Evolutionary conservation across 2,797 vertebrate species (phyloP).

Genomic region (Centroberyx gerrardi): DNA sequence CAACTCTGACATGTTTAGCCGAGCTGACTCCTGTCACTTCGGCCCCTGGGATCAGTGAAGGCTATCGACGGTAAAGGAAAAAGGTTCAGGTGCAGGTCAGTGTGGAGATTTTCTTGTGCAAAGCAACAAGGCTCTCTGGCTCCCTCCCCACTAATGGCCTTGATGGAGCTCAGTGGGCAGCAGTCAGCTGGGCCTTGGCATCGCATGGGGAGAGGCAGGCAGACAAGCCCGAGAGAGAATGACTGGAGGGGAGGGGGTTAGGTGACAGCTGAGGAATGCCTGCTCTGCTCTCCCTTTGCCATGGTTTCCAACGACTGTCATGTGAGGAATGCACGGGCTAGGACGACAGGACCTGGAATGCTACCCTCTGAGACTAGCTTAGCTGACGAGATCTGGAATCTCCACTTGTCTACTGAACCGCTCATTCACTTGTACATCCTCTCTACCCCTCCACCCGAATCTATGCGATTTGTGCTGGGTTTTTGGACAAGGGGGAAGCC

Average conservation of each 20-base stretch:
- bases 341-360: slow-evolving; percentile 89
- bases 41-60: slow-evolving; percentile 31
- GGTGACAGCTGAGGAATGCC: slow-evolving; percentile 94
- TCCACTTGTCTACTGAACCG: slow-evolving; percentile 32
- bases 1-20: slow-evolving; percentile 52
- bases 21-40: slow-evolving; percentile 37
- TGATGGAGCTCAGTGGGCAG: slow-evolving; percentile 68
- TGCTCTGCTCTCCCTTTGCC: slow-evolving; percentile 84
- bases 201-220: slow-evolving; percentile 43
- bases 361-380: slow-evolving; percentile 83
- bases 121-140: slow-evolving; percentile 46
- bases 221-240: slow-evolving; percentile 47
- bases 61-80: slow-evolving; percentile 12
- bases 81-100: slow-evolving; percentile 75
- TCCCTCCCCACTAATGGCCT: slow-evolving; percentile 64
- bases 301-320: slow-evolving; percentile 90
- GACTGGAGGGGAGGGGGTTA: slow-evolving; percentile 78
- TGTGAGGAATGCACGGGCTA: slow-evolving; percentile 89
- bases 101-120: slow-evolving; percentile 52
- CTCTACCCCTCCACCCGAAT: slow-evolving; percentile 28
- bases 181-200: slow-evolving; percentile 68
- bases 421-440: slow-evolving; percentile 30
- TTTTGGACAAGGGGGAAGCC: neutral
- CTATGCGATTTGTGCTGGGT: neutral
- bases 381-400: slow-evolving; percentile 63